These are phyloP conservation scores for Autographa gamma DNA, from an alignment of 2,888 invertebrate species.

Conservation along the genomic window DNA sequence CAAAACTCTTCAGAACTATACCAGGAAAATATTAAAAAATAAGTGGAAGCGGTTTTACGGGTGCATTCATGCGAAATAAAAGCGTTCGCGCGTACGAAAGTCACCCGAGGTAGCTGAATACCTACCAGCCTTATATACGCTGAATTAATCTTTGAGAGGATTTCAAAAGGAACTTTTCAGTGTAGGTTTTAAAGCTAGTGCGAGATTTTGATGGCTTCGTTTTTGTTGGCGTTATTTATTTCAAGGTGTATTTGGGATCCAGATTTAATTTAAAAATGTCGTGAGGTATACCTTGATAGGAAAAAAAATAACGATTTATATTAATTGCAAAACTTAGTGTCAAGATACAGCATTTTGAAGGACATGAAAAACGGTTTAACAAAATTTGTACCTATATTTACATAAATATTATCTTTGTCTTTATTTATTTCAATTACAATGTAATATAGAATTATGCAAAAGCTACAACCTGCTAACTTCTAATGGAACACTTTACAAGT, in stretches of 20 bases:
- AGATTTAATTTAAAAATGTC: too few species aligned
- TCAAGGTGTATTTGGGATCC: background rate
- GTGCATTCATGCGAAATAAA: constrained; percentile 65
- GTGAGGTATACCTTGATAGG: too few species aligned
- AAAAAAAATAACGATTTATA: too few species aligned
- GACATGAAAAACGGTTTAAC: too few species aligned
- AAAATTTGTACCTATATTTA: background rate
- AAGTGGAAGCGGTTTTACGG: constrained; percentile 44
- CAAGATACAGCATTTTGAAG: too few species aligned
- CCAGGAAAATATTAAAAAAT: constrained; percentile 53
- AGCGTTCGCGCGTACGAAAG: constrained; percentile 58
- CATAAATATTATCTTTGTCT: too few species aligned
- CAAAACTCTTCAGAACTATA: constrained; percentile 16
- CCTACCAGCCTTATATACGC: constrained; percentile 56
- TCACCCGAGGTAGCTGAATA: constrained; percentile 59
- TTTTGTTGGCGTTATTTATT: constrained; percentile 19
- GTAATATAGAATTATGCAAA: constrained; percentile 36
- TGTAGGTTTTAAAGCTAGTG: constrained; percentile 45
- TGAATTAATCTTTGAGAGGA: constrained; percentile 66
- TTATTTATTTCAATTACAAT: too few species aligned
- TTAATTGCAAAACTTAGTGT: too few species aligned
- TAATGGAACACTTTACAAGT: constrained; percentile 34
- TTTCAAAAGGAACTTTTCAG: constrained; percentile 57
- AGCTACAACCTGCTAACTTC: constrained; percentile 30
- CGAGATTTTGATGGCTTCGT: constrained; percentile 26